phyloP scores from a whole-genome alignment of 2,888 invertebrate species.

The Liopterus haemorrhoidalis region DNA sequence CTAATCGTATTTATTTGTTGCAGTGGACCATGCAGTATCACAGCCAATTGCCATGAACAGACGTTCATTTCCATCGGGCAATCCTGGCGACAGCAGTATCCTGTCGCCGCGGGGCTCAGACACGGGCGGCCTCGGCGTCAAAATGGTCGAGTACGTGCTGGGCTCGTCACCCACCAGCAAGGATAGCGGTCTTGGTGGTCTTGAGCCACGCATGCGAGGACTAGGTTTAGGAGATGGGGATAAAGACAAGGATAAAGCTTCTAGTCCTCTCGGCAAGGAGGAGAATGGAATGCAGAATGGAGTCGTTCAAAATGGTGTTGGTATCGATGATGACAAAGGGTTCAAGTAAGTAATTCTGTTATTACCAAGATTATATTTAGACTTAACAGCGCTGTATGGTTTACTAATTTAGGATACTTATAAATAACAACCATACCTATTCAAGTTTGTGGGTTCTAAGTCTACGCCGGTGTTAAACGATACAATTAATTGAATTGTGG shows the following conservation, averaged over 20 bases:
- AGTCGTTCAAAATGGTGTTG: conserved; percentile 55
- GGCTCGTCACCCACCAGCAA: conserved; percentile 84
- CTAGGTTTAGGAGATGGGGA: conserved; percentile 55
- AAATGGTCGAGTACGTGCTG: conserved; percentile 98
- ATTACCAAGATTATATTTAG: too few relatives aligned
- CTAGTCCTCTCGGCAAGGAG: conserved; percentile 52
- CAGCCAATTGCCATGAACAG: conserved; percentile 73
- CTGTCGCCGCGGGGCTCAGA: conserved; percentile 71
- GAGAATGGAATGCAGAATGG: conserved; percentile 53
- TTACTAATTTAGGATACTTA: too few relatives aligned
- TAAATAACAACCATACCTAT: conserved; percentile 8
- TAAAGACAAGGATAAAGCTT: conserved; percentile 53
- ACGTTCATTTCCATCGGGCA: conserved; percentile 50
- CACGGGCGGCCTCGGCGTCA: conserved; percentile 88
- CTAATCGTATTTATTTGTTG: conserved; percentile 23
- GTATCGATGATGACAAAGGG: conserved; percentile 80
- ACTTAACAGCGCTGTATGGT: conserved; percentile 1
- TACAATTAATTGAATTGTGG: conserved; percentile 1
- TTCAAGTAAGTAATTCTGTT: conserved; percentile 68
- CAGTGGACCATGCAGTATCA: conserved; percentile 60
- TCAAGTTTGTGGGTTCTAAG: conserved; percentile 2
- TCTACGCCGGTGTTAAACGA: conserved; percentile 19
- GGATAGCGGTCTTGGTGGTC: conserved; percentile 51
- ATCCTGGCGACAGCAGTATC: conserved; percentile 54
- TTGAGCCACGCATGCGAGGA: conserved; percentile 61